phyloP scores from a whole-genome alignment of 1,140 invertebrate genomes.

The Sitobion miscanthi region DNA sequence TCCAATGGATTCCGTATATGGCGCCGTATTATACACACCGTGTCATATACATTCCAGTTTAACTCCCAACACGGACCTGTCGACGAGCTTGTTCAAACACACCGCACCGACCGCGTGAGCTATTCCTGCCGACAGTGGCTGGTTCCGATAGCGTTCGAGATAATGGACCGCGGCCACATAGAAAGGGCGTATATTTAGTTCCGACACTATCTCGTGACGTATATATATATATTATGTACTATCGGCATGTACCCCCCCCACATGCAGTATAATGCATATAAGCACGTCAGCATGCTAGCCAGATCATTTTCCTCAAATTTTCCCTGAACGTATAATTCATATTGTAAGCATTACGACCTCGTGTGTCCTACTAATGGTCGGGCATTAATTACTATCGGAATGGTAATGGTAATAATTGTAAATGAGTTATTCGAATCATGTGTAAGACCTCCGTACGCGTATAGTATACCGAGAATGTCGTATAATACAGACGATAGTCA shows the following conservation, averaged over 20 bases:
- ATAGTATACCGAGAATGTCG: not conserved
- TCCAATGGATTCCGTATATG: not conserved
- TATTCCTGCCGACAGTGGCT: not conserved
- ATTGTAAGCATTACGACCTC: not conserved
- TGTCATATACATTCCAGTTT: not conserved
- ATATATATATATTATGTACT: not conserved
- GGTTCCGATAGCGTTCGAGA: not conserved
- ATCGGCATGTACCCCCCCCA: not conserved
- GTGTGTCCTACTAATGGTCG: not conserved
- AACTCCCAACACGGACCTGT: not conserved
- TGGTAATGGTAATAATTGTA: not conserved
- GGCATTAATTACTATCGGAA: not conserved
- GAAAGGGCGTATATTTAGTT: slow-evolving; percentile 4
- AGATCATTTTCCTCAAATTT: not conserved
- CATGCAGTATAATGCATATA: not conserved
- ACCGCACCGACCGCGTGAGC: not conserved
- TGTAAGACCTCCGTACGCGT: not conserved
- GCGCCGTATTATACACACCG: not conserved
- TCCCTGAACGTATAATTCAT: not conserved
- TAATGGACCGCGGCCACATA: not conserved
- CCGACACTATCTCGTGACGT: not conserved
- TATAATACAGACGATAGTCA: not conserved
- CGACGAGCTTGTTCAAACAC: not conserved
- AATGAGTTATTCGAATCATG: not conserved
- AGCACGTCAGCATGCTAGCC: too few relatives aligned